A percentile compares a stretch with the other conserved stretches of the same genome.
Evolutionary conservation across 2,888 invertebrate genomes (phyloP).

Genomic region (Mimumesa dahlbomi): DNA sequence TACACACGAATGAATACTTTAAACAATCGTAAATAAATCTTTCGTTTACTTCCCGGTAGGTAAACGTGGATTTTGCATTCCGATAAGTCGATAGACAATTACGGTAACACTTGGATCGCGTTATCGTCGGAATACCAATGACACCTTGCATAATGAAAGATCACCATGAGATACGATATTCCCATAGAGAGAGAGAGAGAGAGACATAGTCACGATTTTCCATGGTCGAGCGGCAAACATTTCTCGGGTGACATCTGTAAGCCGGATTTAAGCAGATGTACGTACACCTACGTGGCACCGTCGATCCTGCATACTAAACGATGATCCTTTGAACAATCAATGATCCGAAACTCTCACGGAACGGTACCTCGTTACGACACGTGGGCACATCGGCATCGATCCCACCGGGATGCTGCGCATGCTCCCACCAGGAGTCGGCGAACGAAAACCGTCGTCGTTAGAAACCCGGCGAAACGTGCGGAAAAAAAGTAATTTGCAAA

Average conservation of each 20-base stretch:
- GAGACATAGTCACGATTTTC: slow-evolving; percentile 29
- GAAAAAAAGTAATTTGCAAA: slow-evolving; percentile 37
- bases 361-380: slow-evolving; percentile 48
- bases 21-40: no score
- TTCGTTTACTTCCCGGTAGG: no score
- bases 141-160: no score
- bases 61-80: no score
- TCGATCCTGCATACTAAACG: slow-evolving; percentile 53
- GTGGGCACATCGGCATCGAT: slow-evolving; percentile 51
- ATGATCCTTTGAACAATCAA: slow-evolving; percentile 64
- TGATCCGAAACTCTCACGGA: slow-evolving; percentile 50
- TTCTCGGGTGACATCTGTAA: slow-evolving; percentile 45
- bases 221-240: slow-evolving; percentile 35
- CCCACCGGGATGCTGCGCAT: slow-evolving; percentile 24
- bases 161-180: no score
- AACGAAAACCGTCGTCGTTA: slow-evolving; percentile 22
- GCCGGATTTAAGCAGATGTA: slow-evolving; percentile 60
- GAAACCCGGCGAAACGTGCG: neutral
- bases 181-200: no score
- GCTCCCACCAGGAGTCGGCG: slow-evolving; percentile 20
- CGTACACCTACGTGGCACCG: slow-evolving; percentile 29
- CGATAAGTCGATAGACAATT: no score
- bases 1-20: no score
- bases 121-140: no score
- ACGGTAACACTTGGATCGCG: no score